phyloP scores from a whole-genome alignment of 2,113 vertebrate species.

The Bostrychus sinensis region DNA sequence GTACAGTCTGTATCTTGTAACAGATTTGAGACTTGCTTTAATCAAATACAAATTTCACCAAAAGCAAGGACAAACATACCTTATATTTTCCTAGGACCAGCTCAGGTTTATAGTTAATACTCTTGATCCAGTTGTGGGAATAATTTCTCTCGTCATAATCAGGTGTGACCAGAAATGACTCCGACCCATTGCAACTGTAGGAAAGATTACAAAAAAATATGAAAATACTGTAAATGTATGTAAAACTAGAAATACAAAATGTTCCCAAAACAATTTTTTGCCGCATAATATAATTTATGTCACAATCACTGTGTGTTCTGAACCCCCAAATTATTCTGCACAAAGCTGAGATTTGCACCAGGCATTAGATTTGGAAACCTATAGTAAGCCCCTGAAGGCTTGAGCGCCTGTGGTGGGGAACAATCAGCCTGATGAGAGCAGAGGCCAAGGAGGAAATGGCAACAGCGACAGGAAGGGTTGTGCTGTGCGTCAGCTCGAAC shows the following conservation, averaged over 20 bases:
- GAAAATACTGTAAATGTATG: conserved; percentile 4
- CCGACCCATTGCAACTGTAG: conserved; percentile 54
- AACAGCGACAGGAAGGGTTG: conserved; percentile 84
- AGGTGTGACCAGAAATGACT: conserved; percentile 35
- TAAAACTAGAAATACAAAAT: neutral
- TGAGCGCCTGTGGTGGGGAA: conserved; percentile 68
- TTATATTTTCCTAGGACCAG: conserved; percentile 72
- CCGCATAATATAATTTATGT: neutral
- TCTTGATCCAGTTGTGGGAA: conserved; percentile 68
- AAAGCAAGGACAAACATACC: conserved; percentile 59
- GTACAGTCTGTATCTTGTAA: too few relatives aligned
- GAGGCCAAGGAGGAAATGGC: conserved; percentile 81
- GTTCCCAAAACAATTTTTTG: neutral
- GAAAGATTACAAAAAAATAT: conserved; percentile 13
- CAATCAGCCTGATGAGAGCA: conserved; percentile 81
- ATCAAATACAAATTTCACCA: too few relatives aligned
- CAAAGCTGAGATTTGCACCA: conserved; percentile 19
- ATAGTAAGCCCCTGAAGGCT: conserved; percentile 40
- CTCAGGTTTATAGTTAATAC: conserved; percentile 40
- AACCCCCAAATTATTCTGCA: neutral
- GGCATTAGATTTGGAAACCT: conserved; percentile 35
- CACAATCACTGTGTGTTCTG: neutral
- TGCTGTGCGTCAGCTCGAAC: conserved; percentile 79
- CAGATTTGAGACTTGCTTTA: too few relatives aligned
- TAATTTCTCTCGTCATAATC: conserved; percentile 4